Evolutionary conservation across 1,140 invertebrate species (phyloP), one percentile per base, ranked within the genome.

Genomic region (Tetragonula clypearis): DNA sequence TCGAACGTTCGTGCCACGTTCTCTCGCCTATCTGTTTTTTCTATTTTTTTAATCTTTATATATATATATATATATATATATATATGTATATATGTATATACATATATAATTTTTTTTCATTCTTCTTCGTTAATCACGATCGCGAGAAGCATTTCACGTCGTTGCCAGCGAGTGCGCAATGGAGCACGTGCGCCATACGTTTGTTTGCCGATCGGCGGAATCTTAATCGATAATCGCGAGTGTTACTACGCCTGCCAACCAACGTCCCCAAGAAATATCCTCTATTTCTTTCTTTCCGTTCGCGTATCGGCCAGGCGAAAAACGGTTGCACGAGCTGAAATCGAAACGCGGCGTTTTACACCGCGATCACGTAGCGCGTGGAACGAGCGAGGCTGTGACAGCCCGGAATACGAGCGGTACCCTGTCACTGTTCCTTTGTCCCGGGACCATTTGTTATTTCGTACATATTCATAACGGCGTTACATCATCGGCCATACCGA

Each of bases 381-480:
- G 86, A 92, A 91, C 87, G 90, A 90, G 87, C 87, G 91, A 91
- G 79, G 80, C 87, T 86, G 90, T 90, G 91, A 88, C 88, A 86
- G 87, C 85, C 85, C 83, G 85, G 90, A 91, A 90, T 87, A 92
- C 83, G 80, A 79, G 82, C 85, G 87, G 86, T 87, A 85, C 90
- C 84, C 87, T 79, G 89, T 88, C 90, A 88, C 84, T 82, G 85
- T 88, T 88, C 85, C 79, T 87, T 91, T 90, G 82, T 89, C 21
- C 68, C 86, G 79, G 86, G 81, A 85, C 79, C 89, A 86, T 90
- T 91, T 92, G 91, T 93, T 92, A 91, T 93, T 93, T 93, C 91
- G 83, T 93, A 91, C 92, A 92, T 93, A 93, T 93, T 93, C 92
- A 93, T 93, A 93, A 92, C 91, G 88, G 66, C 78, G 92, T 93